These are phyloP conservation scores for Salpingus planirostris DNA, from an alignment of 2,888 invertebrate genomes.

Conservation along the genomic window DNA sequence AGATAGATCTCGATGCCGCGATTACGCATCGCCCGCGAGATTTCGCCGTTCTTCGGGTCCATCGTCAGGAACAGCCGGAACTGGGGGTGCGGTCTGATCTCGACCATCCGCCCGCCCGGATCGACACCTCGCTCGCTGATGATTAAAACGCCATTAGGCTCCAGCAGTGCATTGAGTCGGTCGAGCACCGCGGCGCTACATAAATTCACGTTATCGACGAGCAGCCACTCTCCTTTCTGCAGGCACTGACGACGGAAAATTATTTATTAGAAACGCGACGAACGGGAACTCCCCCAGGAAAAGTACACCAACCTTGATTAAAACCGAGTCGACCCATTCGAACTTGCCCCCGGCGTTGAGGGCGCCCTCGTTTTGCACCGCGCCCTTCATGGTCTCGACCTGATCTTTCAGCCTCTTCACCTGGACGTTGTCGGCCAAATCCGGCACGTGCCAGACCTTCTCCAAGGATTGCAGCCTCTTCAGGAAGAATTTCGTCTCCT, in stretches of 20 bases:
- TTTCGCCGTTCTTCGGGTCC: conserved; percentile 91
- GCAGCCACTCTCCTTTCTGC: conserved; percentile 72
- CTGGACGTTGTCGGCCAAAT: conserved; percentile 21
- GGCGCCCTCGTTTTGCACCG: conserved; percentile 48
- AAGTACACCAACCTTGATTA: conserved; percentile 81
- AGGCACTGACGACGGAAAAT: too few relatives aligned
- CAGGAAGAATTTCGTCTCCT: conserved; percentile 41
- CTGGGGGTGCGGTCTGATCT: conserved; percentile 75
- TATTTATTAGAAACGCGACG: too few relatives aligned
- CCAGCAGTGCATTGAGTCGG: conserved; percentile 88
- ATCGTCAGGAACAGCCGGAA: conserved; percentile 92
- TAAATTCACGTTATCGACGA: conserved; percentile 88
- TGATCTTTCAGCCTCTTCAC: conserved; percentile 30
- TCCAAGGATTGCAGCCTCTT: conserved; percentile 36
- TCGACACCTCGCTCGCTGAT: conserved; percentile 86
- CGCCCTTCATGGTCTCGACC: conserved; percentile 22
- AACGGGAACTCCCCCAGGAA: too few relatives aligned
- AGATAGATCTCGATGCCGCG: conserved; percentile 87
- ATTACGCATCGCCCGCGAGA: conserved; percentile 98
- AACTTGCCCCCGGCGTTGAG: conserved; percentile 82
- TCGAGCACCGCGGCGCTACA: conserved; percentile 96
- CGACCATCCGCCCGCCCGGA: conserved; percentile 57
- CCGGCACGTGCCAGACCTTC: conserved; percentile 7
- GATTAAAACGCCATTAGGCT: conserved; percentile 81
- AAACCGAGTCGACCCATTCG: conserved; percentile 84